phyloP scores from a whole-genome alignment of 2,113 vertebrate species.

The Gopherus evgoodei region DNA sequence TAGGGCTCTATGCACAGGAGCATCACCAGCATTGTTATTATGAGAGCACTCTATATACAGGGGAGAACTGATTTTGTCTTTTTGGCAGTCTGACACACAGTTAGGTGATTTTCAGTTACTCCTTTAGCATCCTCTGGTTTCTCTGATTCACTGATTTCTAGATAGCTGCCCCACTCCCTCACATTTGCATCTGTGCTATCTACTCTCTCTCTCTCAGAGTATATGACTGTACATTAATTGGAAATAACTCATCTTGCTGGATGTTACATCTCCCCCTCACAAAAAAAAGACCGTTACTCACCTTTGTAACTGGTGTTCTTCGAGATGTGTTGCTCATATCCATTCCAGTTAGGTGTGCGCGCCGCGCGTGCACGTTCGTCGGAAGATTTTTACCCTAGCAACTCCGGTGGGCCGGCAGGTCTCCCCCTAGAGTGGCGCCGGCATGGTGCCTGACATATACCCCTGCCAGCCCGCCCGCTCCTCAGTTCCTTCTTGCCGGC shows the following conservation, averaged over 20 bases:
- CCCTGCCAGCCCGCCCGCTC: too few relatives aligned
- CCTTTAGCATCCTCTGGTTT: neutral
- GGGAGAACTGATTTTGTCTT: neutral
- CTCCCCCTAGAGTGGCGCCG: too few relatives aligned
- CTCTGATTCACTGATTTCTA: neutral
- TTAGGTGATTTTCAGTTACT: neutral
- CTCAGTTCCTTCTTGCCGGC: too few relatives aligned
- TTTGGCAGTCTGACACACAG: neutral
- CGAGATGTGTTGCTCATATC: too few relatives aligned
- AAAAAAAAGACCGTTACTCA: neutral
- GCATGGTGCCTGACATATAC: too few relatives aligned
- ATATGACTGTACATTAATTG: slow-evolving; percentile 15
- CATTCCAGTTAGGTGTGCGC: too few relatives aligned
- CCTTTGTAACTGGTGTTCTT: too few relatives aligned
- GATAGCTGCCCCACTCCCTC: neutral
- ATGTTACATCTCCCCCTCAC: neutral
- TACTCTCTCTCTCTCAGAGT: neutral
- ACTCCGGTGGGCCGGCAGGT: too few relatives aligned
- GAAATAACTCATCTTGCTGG: slow-evolving; percentile 18
- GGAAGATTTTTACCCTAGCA: too few relatives aligned
- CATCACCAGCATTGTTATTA: neutral
- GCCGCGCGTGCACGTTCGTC: too few relatives aligned
- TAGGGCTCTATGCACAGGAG: neutral
- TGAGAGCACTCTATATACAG: neutral
- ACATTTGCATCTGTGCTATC: neutral